Evolutionary conservation across 2,113 vertebrate species (phyloP).

Genomic region (Chelonoidis abingdonii): DNA sequence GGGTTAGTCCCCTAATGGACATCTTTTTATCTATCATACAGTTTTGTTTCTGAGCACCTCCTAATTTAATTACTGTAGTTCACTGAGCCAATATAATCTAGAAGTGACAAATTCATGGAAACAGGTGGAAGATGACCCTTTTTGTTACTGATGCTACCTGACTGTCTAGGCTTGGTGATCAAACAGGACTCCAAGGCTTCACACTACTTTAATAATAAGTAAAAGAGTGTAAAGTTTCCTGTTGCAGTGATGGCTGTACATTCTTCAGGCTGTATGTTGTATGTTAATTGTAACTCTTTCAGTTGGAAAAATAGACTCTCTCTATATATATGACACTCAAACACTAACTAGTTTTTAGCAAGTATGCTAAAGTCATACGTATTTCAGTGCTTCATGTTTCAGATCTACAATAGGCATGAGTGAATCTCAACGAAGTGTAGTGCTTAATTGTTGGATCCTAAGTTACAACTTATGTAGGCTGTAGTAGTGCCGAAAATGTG

Average conservation of each 20-base stretch:
- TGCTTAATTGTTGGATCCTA: background rate
- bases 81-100: background rate
- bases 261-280: background rate
- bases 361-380: background rate
- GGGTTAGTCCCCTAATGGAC: background rate
- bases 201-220: background rate
- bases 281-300: background rate
- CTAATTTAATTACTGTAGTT: background rate
- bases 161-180: background rate
- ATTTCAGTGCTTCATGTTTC: background rate
- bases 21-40: background rate
- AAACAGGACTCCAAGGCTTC: background rate
- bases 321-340: background rate
- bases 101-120: background rate
- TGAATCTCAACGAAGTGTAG: background rate
- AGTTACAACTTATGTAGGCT: background rate
- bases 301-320: background rate
- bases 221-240: background rate
- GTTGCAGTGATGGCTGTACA: background rate
- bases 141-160: background rate
- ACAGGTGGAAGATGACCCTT: background rate
- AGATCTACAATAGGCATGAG: background rate
- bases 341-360: background rate
- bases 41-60: background rate
- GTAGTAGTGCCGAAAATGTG: background rate